Evolutionary conservation across 2,113 vertebrate species (phyloP), one percentile per base, ranked within the genome.

Genomic region (Seriola aureovittata): DNA sequence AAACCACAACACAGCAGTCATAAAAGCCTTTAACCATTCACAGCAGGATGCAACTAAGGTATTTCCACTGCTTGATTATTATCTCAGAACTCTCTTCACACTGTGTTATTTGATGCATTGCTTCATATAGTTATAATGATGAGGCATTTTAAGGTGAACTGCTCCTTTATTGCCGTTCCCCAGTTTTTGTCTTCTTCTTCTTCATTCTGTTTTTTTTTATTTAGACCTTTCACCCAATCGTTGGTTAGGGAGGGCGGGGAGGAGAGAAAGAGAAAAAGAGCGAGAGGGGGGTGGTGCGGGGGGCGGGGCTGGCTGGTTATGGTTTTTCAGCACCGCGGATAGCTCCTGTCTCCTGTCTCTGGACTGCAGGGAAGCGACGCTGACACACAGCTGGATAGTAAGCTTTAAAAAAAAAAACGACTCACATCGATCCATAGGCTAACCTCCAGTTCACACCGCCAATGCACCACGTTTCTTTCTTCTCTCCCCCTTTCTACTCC

Each of bases 301-400:
- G 76, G 88, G 72, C 17, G 42, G 77, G 70, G 71, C 70, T 60
- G 74, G 50, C 74, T 82, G 76, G 34, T 71, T 40, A 48, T 74
- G 83, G 70, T 44, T 84, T 85, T 91, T 93, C 94, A 95, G 93
- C 85, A 95, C 94, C 93, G 71, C 89, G 94, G 93, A 93, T 92
- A 94, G 94, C 93, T 89, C 88, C 88, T 63, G 80, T 85, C 92
- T 85, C 84, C 64, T 67, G 84, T 81, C 21, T 86, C 80, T 75
- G 79, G 71, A 66, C 93, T 91, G 89, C 91, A 59, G 81, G 82
- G 79, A 88, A 80, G 77, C 76, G 52, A 59, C 75, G 64, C 78
- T 55, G 48, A 34, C 21, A 63, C 78, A 50, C 68, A 78, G 64
- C 71, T 80, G 74, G 77, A 65, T 34, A 71, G 54, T 66, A 25